Evolutionary conservation across 2,113 vertebrate species (phyloP).

Genomic region (Pelodiscus sinensis): DNA sequence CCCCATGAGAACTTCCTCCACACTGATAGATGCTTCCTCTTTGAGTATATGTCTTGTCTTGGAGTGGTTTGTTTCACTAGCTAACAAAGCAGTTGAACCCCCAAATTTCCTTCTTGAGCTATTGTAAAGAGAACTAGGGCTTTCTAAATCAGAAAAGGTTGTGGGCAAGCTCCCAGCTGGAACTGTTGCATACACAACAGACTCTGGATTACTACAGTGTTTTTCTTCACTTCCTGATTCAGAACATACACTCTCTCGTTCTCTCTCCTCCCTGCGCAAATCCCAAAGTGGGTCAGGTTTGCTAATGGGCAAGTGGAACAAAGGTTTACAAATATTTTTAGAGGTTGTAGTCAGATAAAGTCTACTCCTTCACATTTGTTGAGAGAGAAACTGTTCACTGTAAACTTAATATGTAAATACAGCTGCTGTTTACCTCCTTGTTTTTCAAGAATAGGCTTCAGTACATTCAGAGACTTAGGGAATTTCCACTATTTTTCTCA

Average conservation of each 20-base stretch:
- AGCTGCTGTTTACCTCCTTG: constrained; percentile 58
- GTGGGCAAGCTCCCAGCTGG: not conserved
- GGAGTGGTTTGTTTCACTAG: not conserved
- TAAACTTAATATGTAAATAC: not conserved
- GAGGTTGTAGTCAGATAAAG: not conserved
- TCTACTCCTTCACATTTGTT: not conserved
- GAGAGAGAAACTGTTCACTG: accelerated
- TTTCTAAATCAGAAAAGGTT: not conserved
- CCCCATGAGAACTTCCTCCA: not conserved
- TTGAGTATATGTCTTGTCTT: not conserved
- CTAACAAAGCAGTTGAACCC: not conserved
- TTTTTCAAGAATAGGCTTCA: constrained; percentile 72
- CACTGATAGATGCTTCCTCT: not conserved
- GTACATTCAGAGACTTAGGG: constrained; percentile 58
- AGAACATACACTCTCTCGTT: not conserved
- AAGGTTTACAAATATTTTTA: constrained; percentile 27
- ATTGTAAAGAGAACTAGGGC: not conserved
- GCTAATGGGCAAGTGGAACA: constrained; percentile 6
- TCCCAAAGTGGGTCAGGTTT: constrained; percentile 16
- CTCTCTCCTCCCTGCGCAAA: not conserved
- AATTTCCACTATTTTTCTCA: constrained; percentile 81
- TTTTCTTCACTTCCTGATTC: not conserved
- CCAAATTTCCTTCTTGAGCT: not conserved
- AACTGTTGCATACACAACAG: not conserved
- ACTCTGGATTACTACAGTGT: constrained; percentile 16